Conservation (phyloP, 2,113 vertebrate genomes). For the Chionomys nivalis region DNA sequence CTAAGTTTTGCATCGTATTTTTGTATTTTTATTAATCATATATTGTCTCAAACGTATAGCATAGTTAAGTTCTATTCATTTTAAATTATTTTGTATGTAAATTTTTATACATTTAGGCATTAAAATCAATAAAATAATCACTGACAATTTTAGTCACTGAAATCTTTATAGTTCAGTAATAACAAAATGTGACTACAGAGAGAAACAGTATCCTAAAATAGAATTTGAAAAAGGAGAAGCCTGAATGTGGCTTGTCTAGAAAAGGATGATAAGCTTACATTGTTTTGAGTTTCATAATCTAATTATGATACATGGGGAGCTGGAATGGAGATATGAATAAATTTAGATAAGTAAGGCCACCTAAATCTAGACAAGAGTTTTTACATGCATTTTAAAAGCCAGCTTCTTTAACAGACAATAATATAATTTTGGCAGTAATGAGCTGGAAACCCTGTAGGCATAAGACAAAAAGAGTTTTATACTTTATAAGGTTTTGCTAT, state of each 20-base stretch:
- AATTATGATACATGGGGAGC: background rate
- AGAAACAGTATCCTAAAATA: background rate
- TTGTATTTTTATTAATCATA: background rate
- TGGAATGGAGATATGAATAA: background rate
- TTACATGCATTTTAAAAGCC: conserved; percentile 45
- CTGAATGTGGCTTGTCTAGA: background rate
- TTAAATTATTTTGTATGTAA: background rate
- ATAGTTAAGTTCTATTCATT: background rate
- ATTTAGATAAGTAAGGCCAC: background rate
- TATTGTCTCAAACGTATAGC: background rate
- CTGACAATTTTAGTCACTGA: background rate
- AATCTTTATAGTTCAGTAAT: background rate
- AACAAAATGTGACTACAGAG: background rate
- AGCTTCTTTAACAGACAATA: conserved; percentile 43
- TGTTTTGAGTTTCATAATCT: background rate
- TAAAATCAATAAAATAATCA: background rate
- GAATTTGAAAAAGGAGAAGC: background rate
- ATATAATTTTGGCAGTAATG: conserved; percentile 47
- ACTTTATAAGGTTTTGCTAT: conserved; percentile 41
- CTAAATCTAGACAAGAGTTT: background rate
- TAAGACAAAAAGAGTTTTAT: conserved; percentile 53
- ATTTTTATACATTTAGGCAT: background rate
- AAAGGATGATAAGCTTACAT: background rate
- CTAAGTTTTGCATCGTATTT: background rate
- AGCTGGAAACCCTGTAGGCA: conserved; percentile 30